A percentile compares a stretch with the other conserved stretches of the same genome.
Conservation (phyloP, 2,113 vertebrate genomes). For the Cathartes aura region DNA sequence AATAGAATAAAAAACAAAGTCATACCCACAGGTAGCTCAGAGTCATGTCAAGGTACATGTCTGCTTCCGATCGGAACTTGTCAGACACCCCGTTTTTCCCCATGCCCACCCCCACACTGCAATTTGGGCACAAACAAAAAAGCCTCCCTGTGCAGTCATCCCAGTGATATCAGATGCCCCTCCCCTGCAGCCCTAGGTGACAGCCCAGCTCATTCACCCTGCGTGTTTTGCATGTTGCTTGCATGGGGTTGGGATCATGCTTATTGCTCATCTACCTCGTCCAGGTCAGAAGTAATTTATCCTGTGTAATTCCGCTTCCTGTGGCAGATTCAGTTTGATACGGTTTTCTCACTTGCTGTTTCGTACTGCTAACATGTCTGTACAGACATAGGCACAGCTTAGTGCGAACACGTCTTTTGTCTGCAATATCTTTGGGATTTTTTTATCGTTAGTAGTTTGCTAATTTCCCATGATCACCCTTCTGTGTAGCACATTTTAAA, state of each 20-base stretch:
- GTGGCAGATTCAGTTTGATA: neutral
- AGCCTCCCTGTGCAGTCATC: neutral
- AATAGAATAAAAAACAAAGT: slow-evolving; percentile 2
- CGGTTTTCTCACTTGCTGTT: slow-evolving; percentile 7
- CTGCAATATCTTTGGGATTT: neutral
- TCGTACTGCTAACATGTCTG: neutral
- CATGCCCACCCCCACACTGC: neutral
- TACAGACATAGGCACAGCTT: neutral
- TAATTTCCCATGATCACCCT: neutral
- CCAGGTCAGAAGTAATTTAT: neutral
- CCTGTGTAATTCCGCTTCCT: neutral
- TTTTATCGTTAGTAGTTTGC: neutral
- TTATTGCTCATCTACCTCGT: neutral
- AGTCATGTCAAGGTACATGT: slow-evolving; percentile 38
- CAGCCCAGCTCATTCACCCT: neutral
- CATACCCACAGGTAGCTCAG: slow-evolving; percentile 46
- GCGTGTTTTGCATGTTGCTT: neutral
- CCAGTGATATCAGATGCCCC: neutral
- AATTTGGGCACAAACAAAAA: neutral
- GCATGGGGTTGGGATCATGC: neutral
- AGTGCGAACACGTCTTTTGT: neutral
- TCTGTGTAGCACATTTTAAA: neutral
- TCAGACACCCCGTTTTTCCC: neutral
- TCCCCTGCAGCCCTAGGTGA: neutral
- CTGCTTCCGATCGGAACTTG: slow-evolving; percentile 14